Evolutionary conservation across 2,797 vertebrate species (phyloP).

Genomic region (Argyrosomus regius): DNA sequence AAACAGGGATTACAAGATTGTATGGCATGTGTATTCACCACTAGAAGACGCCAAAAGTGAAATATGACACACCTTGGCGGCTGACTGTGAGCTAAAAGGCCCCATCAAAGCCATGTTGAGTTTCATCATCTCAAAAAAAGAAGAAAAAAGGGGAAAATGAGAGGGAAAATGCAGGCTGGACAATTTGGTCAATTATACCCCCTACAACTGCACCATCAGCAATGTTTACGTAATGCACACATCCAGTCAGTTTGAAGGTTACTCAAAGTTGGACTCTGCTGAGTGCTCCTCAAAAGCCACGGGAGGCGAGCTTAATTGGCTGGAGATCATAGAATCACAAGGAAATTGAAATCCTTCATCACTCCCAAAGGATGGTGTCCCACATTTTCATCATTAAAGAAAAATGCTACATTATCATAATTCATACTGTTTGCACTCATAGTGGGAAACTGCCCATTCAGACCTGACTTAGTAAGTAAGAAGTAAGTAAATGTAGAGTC

Average conservation of each 20-base stretch:
- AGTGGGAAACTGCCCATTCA: slow-evolving; percentile 1
- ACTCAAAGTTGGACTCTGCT: slow-evolving; percentile 54
- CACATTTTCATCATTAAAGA: slow-evolving; percentile 72
- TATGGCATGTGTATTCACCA: background rate
- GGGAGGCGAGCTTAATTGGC: slow-evolving; percentile 74
- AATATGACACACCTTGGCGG: slow-evolving; percentile 20
- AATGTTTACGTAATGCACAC: slow-evolving; percentile 62
- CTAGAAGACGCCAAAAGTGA: slow-evolving; percentile 2
- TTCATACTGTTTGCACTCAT: slow-evolving; percentile 35
- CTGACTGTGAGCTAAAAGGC: slow-evolving; percentile 34
- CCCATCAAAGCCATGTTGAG: slow-evolving; percentile 27
- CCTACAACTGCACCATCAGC: slow-evolving; percentile 43
- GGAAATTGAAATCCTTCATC: slow-evolving; percentile 72
- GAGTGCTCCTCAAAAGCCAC: slow-evolving; percentile 59
- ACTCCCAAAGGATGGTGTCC: slow-evolving; percentile 62
- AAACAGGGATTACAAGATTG: background rate
- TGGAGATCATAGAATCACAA: slow-evolving; percentile 67
- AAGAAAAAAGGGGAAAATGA: background rate
- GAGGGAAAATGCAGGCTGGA: slow-evolving; percentile 13
- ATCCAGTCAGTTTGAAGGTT: slow-evolving; percentile 58
- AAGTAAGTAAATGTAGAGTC: background rate
- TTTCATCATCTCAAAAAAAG: slow-evolving; percentile 29
- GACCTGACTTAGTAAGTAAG: background rate
- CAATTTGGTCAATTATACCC: slow-evolving; percentile 24
- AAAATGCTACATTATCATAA: slow-evolving; percentile 56